phyloP scores from a whole-genome alignment of 1,140 invertebrate species.

The Laodelphax striatellus region DNA sequence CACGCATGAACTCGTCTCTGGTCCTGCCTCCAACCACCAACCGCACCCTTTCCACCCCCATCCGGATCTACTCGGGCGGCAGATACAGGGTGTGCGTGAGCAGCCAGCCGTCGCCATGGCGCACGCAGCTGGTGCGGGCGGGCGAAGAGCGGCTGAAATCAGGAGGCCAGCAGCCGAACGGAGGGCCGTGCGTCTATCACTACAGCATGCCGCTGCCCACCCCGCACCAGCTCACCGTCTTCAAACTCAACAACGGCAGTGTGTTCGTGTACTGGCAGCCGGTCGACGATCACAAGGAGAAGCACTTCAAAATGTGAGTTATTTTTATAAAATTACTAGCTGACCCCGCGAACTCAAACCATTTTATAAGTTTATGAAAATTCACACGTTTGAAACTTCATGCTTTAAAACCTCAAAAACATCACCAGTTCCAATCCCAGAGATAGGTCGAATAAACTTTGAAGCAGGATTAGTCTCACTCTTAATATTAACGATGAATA shows the following conservation, averaged over 20 bases:
- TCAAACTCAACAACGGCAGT: slow-evolving; percentile 39
- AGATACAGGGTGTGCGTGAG: slow-evolving; percentile 45
- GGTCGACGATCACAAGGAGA: slow-evolving; percentile 5
- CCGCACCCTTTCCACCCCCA: slow-evolving; percentile 23
- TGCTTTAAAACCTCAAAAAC: too few relatives aligned
- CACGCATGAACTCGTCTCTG: slow-evolving; percentile 33
- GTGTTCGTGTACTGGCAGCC: slow-evolving; percentile 51
- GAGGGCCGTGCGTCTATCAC: slow-evolving; percentile 34
- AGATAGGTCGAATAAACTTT: too few relatives aligned
- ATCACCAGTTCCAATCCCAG: too few relatives aligned
- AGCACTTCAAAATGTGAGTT: slow-evolving; percentile 3
- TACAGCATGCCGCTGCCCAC: slow-evolving; percentile 43
- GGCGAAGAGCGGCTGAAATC: not conserved
- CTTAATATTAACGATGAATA: too few relatives aligned
- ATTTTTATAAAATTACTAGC: too few relatives aligned
- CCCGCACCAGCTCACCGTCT: slow-evolving; percentile 49
- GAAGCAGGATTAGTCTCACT: too few relatives aligned
- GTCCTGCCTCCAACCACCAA: slow-evolving; percentile 34
- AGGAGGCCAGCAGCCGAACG: slow-evolving; percentile 9
- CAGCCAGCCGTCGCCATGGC: slow-evolving; percentile 26
- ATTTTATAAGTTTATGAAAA: too few relatives aligned
- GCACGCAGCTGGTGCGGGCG: not conserved
- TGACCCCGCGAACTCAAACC: too few relatives aligned
- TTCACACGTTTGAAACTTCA: too few relatives aligned
- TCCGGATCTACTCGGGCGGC: slow-evolving; percentile 47